Percentiles rank a stretch among this genome's conserved stretches.
Conservation (phyloP, 2,888 invertebrate genomes). For the Diabrotica balteata region DNA sequence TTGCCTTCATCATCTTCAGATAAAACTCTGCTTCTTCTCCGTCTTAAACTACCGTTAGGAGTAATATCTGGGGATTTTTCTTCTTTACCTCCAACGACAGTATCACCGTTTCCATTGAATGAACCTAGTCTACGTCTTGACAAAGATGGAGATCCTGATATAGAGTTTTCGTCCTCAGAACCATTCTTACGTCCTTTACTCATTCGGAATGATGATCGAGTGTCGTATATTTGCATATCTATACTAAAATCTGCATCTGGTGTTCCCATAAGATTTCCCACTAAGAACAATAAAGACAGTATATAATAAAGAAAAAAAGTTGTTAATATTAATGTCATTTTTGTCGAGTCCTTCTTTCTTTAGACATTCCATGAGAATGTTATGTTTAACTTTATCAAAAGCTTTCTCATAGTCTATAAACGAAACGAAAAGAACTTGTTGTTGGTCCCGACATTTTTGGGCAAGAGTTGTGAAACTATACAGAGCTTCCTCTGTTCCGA, state of each 20-base stretch:
- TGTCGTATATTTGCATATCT: conserved; percentile 80
- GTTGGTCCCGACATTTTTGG: no score
- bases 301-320: no score
- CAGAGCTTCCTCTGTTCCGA: no score
- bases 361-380: no score
- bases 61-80: conserved; percentile 80
- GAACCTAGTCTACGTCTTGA: conserved; percentile 73
- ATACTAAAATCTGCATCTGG: conserved; percentile 78
- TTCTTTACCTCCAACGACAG: conserved; percentile 53
- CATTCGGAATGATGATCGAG: conserved; percentile 70
- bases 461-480: no score
- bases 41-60: conserved; percentile 85
- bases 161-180: conserved; percentile 70
- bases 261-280: conserved; percentile 73
- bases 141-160: conserved; percentile 72
- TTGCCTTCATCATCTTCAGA: conserved; percentile 85
- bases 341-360: no score
- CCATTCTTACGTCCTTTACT: conserved; percentile 55
- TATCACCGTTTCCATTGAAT: conserved; percentile 62
- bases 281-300: conserved; percentile 52
- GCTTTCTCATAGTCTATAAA: no score
- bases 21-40: conserved; percentile 81
- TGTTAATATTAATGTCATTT: no score
- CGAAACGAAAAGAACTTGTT: no score
- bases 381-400: no score